Percentiles rank a stretch among this genome's conserved stretches.
Evolutionary conservation across 2,888 invertebrate species (phyloP).

Genomic region (Sarcophaga variegata): DNA sequence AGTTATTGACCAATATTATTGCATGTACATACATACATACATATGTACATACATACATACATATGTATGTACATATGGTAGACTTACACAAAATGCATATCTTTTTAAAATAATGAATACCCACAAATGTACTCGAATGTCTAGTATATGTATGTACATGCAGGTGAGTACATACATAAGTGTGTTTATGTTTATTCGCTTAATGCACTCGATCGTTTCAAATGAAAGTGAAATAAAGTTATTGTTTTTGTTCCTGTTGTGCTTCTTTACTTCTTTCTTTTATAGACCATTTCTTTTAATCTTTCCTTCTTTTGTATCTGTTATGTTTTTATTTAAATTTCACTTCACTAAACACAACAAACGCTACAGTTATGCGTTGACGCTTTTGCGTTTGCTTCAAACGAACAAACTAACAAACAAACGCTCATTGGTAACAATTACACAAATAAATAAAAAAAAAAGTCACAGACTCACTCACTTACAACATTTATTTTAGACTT

Average conservation of each 20-base stretch:
- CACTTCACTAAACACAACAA: not conserved
- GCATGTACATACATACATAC: not conserved
- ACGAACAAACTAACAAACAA: no score
- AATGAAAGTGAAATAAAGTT: constrained; percentile 50
- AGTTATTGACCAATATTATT: not conserved
- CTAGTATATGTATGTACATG: not conserved
- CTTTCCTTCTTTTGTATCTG: not conserved
- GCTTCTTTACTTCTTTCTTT: constrained; percentile 9
- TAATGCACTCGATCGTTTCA: constrained; percentile 25
- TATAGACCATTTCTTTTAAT: not conserved
- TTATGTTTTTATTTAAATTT: not conserved
- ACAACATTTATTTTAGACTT: constrained; percentile 33
- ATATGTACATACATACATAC: not conserved
- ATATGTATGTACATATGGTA: not conserved
- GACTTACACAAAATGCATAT: not conserved
- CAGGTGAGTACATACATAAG: no score
- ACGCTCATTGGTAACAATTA: not conserved
- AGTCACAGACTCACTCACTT: constrained; percentile 36
- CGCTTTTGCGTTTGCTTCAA: not conserved
- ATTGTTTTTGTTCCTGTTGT: not conserved
- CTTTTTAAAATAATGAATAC: not conserved
- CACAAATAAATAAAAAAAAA: constrained; percentile 1
- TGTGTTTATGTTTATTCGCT: not conserved
- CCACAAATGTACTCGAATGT: not conserved
- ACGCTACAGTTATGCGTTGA: not conserved